phyloP scores from a whole-genome alignment of 2,113 vertebrate genomes.

The Aspiorhynchus laticeps region DNA sequence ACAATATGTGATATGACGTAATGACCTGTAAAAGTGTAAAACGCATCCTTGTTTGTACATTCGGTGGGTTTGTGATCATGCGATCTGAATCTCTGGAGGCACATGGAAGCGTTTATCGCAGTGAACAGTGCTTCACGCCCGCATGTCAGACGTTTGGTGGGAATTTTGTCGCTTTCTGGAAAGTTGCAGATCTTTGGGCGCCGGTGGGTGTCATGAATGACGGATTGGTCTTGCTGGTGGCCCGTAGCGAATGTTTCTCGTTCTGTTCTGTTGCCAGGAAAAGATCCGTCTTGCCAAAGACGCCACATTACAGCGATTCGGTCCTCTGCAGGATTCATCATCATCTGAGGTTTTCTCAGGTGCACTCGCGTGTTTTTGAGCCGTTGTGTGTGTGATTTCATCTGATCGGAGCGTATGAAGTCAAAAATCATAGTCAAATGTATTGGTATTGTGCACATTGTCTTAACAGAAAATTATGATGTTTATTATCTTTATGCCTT shows the following conservation, averaged over 20 bases:
- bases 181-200: not conserved
- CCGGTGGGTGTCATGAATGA: not conserved
- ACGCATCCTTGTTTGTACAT: not conserved
- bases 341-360: not conserved
- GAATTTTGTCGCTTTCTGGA: not conserved
- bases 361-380: not conserved
- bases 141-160: not conserved
- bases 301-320: not conserved
- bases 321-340: slow-evolving; percentile 1
- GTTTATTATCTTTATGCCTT: not conserved
- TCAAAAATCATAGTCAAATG: not conserved
- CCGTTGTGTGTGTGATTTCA: not conserved
- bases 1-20: not conserved
- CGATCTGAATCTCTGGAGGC: not conserved
- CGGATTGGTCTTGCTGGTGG: not conserved
- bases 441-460: no score
- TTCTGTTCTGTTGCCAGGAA: slow-evolving; percentile 13
- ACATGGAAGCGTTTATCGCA: not conserved
- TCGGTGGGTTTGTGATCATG: not conserved
- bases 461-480: not conserved
- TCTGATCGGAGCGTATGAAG: not conserved
- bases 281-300: slow-evolving; percentile 4
- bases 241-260: not conserved
- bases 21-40: not conserved
- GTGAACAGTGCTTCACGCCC: not conserved